These are phyloP conservation scores for Rhysida immarginata DNA, from an alignment of 1,140 invertebrate species.

Conservation along the genomic window DNA sequence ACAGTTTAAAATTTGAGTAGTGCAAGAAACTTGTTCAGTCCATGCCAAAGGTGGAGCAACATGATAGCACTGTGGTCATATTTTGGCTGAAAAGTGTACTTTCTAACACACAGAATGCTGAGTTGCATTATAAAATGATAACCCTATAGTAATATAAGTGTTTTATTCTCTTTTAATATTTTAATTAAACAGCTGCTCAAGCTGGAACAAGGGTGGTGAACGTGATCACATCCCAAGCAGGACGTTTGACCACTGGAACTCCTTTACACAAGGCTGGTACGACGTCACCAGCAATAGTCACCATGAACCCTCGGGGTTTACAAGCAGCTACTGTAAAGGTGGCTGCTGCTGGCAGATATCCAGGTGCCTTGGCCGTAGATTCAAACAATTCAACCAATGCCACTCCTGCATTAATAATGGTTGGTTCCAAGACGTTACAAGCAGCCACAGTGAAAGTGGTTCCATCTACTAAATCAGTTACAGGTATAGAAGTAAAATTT, in stretches of 20 bases:
- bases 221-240: constrained; percentile 11
- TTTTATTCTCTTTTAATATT: background rate
- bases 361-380: background rate
- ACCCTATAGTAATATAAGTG: background rate
- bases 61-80: too few species aligned
- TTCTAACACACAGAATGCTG: too few species aligned
- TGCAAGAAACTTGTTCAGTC: too few species aligned
- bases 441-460: constrained; percentile 27
- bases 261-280: background rate
- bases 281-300: background rate
- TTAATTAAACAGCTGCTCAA: background rate
- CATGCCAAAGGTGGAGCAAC: too few species aligned
- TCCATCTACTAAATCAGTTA: constrained; percentile 5
- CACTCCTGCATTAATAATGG: constrained; percentile 21
- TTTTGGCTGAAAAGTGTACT: too few species aligned
- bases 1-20: too few species aligned
- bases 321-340: constrained; percentile 26
- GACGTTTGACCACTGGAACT: background rate
- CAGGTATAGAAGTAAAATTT: too few species aligned
- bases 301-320: background rate
- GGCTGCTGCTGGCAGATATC: background rate
- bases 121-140: too few species aligned
- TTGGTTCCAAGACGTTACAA: constrained; percentile 30
- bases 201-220: constrained; percentile 5
- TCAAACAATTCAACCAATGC: constrained; percentile 14